Conservation (phyloP, 2,113 vertebrate genomes). For the Otus sunia region DNA sequence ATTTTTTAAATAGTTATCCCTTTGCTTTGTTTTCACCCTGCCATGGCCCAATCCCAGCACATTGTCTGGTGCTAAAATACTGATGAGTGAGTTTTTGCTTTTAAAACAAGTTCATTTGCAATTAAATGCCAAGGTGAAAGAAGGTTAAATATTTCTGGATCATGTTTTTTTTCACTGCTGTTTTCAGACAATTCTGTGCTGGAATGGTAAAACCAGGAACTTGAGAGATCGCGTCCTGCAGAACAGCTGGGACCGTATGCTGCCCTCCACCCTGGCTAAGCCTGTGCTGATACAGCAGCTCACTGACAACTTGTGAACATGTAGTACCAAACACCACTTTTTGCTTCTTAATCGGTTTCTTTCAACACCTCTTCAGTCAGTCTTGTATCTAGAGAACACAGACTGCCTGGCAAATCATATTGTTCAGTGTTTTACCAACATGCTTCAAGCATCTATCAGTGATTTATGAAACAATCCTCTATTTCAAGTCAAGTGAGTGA, state of each 20-base stretch:
- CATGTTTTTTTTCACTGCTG: background rate
- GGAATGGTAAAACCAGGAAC: background rate
- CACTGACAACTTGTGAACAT: background rate
- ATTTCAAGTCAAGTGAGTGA: background rate
- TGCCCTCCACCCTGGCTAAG: background rate
- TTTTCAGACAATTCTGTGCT: background rate
- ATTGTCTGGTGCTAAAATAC: background rate
- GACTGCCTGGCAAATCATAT: background rate
- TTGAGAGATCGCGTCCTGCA: fast-evolving
- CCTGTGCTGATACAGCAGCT: background rate
- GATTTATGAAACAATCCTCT: background rate
- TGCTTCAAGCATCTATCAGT: background rate
- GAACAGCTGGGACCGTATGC: background rate
- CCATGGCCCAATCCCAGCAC: background rate
- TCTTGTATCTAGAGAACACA: background rate
- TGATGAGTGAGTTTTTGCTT: background rate
- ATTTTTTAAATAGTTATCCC: background rate
- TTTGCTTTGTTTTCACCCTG: background rate
- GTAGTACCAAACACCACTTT: background rate
- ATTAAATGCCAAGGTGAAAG: background rate
- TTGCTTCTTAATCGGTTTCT: background rate
- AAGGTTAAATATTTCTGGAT: background rate
- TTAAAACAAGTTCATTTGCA: background rate
- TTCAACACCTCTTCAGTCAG: background rate
- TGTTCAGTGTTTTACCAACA: background rate